phyloP scores from a whole-genome alignment of 2,113 vertebrate genomes.

The Sarotherodon lohbergeri region DNA sequence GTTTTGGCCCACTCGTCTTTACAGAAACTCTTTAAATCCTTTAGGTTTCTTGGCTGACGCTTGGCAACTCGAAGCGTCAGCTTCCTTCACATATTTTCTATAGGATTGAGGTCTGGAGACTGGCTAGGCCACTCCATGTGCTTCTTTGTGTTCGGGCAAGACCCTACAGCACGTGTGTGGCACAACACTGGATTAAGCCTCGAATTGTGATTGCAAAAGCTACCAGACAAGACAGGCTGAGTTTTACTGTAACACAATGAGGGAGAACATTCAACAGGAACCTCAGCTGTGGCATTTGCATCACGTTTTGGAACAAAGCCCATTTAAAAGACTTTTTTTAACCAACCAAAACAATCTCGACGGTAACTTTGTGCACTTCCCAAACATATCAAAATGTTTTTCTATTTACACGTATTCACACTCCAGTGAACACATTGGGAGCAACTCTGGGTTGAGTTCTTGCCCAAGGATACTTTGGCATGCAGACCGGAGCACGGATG shows the following conservation, averaged over 20 bases:
- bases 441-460: background rate
- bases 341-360: background rate
- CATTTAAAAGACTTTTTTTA: rapidly evolving
- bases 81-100: background rate
- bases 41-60: background rate
- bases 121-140: background rate
- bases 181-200: rapidly evolving
- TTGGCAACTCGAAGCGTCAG: background rate
- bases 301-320: rapidly evolving
- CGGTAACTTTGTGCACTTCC: background rate
- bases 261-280: background rate
- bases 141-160: background rate
- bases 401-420: background rate
- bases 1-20: too few relatives aligned
- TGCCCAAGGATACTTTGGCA: background rate
- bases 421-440: background rate
- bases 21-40: too few relatives aligned
- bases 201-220: background rate
- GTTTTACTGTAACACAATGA: background rate
- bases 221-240: rapidly evolving
- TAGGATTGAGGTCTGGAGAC: background rate
- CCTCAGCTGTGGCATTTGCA: background rate
- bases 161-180: background rate
- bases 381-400: background rate
- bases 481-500: background rate